These are phyloP conservation scores for Adineta ricciae DNA, from an alignment of 2,888 invertebrate genomes.

Conservation along the genomic window DNA sequence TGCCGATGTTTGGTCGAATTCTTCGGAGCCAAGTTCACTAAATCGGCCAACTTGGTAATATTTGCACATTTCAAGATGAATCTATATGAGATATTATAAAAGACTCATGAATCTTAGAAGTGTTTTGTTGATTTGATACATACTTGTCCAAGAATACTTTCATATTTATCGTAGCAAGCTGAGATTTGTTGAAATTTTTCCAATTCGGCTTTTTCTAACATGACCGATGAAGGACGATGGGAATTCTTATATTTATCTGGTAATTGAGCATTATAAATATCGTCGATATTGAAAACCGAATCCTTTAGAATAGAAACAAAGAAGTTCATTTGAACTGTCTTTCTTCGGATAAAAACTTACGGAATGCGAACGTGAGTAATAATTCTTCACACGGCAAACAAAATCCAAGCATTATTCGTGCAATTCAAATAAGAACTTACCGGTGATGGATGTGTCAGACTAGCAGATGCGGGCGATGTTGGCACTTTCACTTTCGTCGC, in stretches of 20 bases:
- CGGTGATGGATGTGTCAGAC: background rate
- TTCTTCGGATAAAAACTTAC: background rate
- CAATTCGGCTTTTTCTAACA: background rate
- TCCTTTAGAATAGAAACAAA: background rate
- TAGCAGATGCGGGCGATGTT: background rate
- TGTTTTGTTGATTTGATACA: background rate
- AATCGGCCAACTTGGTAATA: conserved; percentile 56
- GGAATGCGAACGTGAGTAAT: background rate
- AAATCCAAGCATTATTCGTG: background rate
- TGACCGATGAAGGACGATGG: background rate
- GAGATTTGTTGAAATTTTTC: background rate
- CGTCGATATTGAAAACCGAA: background rate
- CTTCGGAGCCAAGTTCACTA: conserved; percentile 37
- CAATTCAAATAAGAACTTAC: background rate
- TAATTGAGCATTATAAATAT: background rate
- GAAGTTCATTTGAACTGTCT: background rate
- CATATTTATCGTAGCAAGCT: background rate
- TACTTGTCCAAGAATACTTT: conserved; percentile 14
- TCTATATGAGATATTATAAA: conserved; percentile 38
- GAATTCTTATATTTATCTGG: background rate
- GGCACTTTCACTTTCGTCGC: background rate
- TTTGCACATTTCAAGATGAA: conserved; percentile 55
- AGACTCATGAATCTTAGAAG: too few species aligned
- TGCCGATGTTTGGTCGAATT: conserved; percentile 53
- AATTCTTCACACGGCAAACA: background rate